phyloP scores from a whole-genome alignment of 2,888 invertebrate genomes.

The Mycalesis mineus region DNA sequence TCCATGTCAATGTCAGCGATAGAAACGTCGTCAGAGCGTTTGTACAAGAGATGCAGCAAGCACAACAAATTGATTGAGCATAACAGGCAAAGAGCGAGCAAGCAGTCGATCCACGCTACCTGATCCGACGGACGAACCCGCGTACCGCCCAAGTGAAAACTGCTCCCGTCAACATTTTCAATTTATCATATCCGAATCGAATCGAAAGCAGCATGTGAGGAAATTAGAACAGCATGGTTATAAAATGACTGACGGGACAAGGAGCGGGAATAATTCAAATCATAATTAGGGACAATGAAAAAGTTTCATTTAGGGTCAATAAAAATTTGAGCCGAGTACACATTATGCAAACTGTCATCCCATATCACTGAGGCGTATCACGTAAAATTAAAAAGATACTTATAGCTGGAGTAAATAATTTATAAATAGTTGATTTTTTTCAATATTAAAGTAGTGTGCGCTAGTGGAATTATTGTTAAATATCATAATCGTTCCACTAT shows the following conservation, averaged over 20 bases:
- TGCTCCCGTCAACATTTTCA: constrained; percentile 42
- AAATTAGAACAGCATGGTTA: constrained; percentile 64
- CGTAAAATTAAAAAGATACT: too few species aligned
- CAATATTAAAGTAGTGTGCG: too few species aligned
- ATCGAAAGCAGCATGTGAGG: constrained; percentile 74
- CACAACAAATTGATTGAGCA: constrained; percentile 82
- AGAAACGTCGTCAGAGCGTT: constrained; percentile 42
- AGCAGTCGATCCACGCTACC: constrained; percentile 88
- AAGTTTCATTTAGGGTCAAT: not conserved
- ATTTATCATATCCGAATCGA: constrained; percentile 55
- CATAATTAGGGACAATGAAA: not conserved
- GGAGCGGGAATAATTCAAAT: not conserved
- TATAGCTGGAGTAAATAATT: too few species aligned
- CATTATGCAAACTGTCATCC: not conserved
- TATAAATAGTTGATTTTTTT: too few species aligned
- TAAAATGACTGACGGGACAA: constrained; percentile 20
- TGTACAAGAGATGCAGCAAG: constrained; percentile 80
- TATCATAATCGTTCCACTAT: too few species aligned
- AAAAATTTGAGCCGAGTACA: not conserved
- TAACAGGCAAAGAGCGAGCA: constrained; percentile 82
- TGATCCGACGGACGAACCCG: constrained; percentile 84
- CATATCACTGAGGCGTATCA: not conserved
- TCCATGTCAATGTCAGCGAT: constrained; percentile 57
- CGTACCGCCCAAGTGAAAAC: constrained; percentile 75
- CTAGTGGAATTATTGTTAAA: too few species aligned